Base-by-base conservation (phyloP, 2,888 invertebrate species). In the Spisula subtruncata region DNA sequence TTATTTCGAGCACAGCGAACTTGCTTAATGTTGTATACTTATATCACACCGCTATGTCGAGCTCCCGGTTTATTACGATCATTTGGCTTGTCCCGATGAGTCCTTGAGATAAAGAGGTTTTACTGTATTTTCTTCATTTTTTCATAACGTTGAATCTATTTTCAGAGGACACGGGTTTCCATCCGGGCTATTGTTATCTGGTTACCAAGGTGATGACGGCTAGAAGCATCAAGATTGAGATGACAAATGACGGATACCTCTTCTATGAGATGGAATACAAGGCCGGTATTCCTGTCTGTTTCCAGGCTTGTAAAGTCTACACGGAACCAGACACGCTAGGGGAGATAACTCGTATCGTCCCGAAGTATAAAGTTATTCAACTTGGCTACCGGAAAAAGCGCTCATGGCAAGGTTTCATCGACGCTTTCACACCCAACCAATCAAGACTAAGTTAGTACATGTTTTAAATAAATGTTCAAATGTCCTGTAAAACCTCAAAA, bases 381-480 rank as follows among this genome's bases (percentile, higher is more conserved):
- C 54, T 91, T 14, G 25, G 75, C 10, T 82, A 88, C 35, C n/a
- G 80, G 54, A 86, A 60, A 29, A 60, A 79, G 82, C 32, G 88
- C 20, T 25, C 10, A 12, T 51, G 81, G 32, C 88, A 91, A 16
- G 71, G 81, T 41, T 90, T 89, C 66, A 35, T 91, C 35, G 81
- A 88, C n/a, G 81, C 88, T 14, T 90, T 92, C 35, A 83, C 90
- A n/a, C 93, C 93, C 16, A 93, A 93, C 75, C 93, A 93, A 75
- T 88, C 51, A 16, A 91, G 90, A 89, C 88, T 91, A 35, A 89
- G 93, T 93, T 88, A 89, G 82, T 35, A 41, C 32, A 16, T 29
- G 6, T 29, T 71, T 71, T 4, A 12, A 18, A 25, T 25, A 25
- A 12, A 12, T 66, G 29, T 66, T 1, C 20, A 1, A 4, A 12